These are phyloP conservation scores for Solea solea DNA, from an alignment of 2,113 vertebrate genomes.

Conservation along the genomic window DNA sequence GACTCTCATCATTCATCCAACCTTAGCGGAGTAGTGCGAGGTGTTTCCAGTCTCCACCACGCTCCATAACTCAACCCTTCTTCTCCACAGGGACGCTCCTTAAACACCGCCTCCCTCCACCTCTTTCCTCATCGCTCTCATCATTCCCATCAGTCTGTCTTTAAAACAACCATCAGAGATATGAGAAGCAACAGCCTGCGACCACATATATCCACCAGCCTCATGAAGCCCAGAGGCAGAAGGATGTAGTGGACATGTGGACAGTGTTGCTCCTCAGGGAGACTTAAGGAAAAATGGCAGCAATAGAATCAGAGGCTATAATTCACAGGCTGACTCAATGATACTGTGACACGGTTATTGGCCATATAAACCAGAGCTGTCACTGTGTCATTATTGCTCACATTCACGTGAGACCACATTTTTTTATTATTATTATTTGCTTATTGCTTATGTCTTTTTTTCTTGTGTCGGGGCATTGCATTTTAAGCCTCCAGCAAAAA, in stretches of 20 bases:
- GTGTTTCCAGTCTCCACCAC: slow-evolving; percentile 60
- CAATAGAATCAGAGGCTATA: slow-evolving; percentile 53
- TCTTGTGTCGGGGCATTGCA: not conserved
- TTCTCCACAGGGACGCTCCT: slow-evolving; percentile 55
- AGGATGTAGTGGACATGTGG: slow-evolving; percentile 49
- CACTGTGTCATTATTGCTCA: slow-evolving; percentile 67
- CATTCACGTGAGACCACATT: slow-evolving; percentile 42
- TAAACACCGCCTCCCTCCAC: slow-evolving; percentile 51
- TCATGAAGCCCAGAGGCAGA: slow-evolving; percentile 29
- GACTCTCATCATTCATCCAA: slow-evolving; percentile 61
- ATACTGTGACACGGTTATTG: slow-evolving; percentile 71
- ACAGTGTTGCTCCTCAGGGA: slow-evolving; percentile 54
- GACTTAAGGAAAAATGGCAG: slow-evolving; percentile 61
- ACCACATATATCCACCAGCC: slow-evolving; percentile 30
- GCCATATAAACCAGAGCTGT: slow-evolving; percentile 70
- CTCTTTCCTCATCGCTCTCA: slow-evolving; percentile 29
- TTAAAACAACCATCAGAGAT: slow-evolving; percentile 62
- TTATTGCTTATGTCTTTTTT: slow-evolving; percentile 23
- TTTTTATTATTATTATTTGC: slow-evolving; percentile 54
- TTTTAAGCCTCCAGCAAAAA: slow-evolving; percentile 30
- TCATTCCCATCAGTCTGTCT: slow-evolving; percentile 63
- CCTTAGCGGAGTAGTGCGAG: slow-evolving; percentile 27
- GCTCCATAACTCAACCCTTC: slow-evolving; percentile 67
- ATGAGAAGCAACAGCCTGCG: slow-evolving; percentile 44
- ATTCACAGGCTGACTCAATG: slow-evolving; percentile 55